A percentile compares a stretch with the other conserved stretches of the same genome.
Evolutionary conservation across 2,888 invertebrate genomes (phyloP).

Genomic region (Achlya flavicornis): DNA sequence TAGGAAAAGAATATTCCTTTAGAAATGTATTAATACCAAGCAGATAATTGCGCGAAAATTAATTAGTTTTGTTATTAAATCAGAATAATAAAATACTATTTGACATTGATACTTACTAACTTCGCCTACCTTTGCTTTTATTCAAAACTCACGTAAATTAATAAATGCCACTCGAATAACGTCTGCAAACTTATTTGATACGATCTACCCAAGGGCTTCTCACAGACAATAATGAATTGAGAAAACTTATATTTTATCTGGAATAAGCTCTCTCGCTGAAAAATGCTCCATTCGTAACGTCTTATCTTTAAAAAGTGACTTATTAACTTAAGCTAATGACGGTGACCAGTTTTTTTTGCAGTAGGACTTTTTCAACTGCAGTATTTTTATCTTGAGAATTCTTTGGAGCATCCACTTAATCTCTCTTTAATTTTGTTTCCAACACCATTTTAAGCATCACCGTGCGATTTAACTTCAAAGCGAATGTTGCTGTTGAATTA

Average conservation of each 20-base stretch:
- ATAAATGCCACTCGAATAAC: conserved; percentile 31
- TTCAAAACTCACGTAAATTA: not conserved
- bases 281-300: conserved; percentile 5
- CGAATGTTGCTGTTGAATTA: conserved; percentile 26
- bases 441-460: not conserved
- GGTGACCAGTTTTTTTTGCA: not conserved
- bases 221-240: conserved; percentile 34
- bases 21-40: not conserved
- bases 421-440: too few species aligned
- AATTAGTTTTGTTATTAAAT: too few species aligned
- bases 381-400: not conserved
- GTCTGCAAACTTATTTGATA: conserved; percentile 32
- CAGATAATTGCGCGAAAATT: too few species aligned
- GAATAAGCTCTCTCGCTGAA: too few species aligned
- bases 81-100: too few species aligned
- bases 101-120: too few species aligned
- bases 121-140: not conserved
- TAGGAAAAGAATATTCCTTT: not conserved
- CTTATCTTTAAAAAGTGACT: conserved; percentile 4
- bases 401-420: not conserved
- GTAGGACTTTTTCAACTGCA: not conserved
- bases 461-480: not conserved
- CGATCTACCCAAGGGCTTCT: conserved; percentile 29
- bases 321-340: conserved; percentile 4
- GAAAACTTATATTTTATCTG: conserved; percentile 9